Evolutionary conservation across 2,888 invertebrate species (phyloP).

Genomic region (Zelleria hepariella): DNA sequence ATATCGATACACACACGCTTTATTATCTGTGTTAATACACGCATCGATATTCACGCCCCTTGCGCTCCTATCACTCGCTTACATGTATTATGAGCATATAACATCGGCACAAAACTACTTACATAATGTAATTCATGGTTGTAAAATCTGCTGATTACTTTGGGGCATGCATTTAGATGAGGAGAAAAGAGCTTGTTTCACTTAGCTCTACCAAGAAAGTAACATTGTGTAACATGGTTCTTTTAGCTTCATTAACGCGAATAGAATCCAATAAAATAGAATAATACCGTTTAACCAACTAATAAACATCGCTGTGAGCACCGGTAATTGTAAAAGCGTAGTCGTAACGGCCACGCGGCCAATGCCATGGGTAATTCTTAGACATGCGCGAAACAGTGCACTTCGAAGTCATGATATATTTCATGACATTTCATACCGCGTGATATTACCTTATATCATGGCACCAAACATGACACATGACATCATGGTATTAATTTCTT

Average conservation of each 20-base stretch:
- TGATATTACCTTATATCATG: too few species aligned
- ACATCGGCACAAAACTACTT: background rate
- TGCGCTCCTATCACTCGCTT: background rate
- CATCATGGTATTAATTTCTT: too few species aligned
- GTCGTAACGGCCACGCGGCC: background rate
- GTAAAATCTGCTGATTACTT: background rate
- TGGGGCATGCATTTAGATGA: background rate
- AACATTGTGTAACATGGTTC: background rate
- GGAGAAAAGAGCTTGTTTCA: background rate
- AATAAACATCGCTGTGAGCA: slow-evolving; percentile 1
- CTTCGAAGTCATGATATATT: too few species aligned
- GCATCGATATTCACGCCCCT: background rate
- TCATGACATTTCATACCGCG: too few species aligned
- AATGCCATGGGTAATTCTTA: background rate
- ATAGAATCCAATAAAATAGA: background rate
- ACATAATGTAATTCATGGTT: background rate
- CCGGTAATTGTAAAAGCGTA: background rate
- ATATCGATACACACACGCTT: background rate
- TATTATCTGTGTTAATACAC: background rate
- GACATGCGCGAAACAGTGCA: too few species aligned
- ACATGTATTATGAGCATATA: background rate
- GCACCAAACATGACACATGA: too few species aligned
- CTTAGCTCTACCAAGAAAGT: background rate
- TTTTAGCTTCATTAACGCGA: background rate
- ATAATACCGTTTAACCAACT: background rate